Conservation (phyloP, 2,888 invertebrate genomes). For the Stenchaetothrips biformis region DNA sequence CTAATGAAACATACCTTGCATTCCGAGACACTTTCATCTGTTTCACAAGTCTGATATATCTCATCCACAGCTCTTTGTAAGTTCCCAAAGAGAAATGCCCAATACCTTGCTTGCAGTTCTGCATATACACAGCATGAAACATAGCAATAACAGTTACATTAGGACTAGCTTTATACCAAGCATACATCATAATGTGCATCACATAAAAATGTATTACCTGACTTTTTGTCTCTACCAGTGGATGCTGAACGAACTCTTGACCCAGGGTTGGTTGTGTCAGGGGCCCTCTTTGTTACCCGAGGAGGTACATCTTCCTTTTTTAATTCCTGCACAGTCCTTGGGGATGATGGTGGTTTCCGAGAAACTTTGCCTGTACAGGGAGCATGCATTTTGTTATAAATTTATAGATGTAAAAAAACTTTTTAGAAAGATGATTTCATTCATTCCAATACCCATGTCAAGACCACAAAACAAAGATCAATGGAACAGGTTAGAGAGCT, state of each 20-base stretch:
- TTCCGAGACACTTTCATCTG: conserved; percentile 87
- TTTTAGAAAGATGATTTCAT: no score
- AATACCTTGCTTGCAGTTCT: conserved; percentile 86
- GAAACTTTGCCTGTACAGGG: conserved; percentile 35
- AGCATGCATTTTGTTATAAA: background rate
- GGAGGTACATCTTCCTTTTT: conserved; percentile 31
- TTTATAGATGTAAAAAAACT: no score
- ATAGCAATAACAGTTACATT: background rate
- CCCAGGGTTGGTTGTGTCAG: conserved; percentile 42
- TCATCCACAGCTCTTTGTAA: conserved; percentile 88
- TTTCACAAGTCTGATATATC: conserved; percentile 93
- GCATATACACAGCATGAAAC: conserved; percentile 35
- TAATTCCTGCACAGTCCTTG: conserved; percentile 31
- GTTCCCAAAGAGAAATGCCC: conserved; percentile 93
- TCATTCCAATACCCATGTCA: background rate
- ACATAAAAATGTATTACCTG: conserved; percentile 47
- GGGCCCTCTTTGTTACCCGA: conserved; percentile 31
- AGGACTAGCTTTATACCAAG: conserved; percentile 28
- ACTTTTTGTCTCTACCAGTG: conserved; percentile 79
- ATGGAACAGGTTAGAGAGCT: background rate
- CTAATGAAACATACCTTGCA: conserved; percentile 54
- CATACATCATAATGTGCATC: conserved; percentile 20
- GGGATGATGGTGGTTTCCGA: conserved; percentile 39
- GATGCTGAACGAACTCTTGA: conserved; percentile 75
- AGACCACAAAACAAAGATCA: background rate